Base-by-base conservation (phyloP, 2,113 vertebrate genomes). In the Zosterops japonicus region DNA sequence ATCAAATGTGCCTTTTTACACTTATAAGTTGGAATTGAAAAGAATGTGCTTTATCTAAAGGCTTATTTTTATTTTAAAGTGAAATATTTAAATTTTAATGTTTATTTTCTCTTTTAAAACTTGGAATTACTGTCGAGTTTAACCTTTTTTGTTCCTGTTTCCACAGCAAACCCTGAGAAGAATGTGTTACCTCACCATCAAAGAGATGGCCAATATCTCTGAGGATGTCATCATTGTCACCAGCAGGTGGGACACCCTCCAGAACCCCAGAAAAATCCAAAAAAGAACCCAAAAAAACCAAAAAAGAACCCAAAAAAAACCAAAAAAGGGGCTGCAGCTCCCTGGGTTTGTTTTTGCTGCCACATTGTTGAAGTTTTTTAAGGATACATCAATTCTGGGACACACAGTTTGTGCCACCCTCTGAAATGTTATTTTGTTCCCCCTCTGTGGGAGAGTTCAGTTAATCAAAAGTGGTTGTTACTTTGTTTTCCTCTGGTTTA, bases 201-300 rank as follows among this genome's bases (percentile, higher is more conserved):
- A 99, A 89, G 99, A 99, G 98, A 99, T 99, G 99, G 99, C 99
- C 64, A 99, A 98, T 91, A 99, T 99, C 92, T 99, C 99, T 14
- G 99, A 99, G 96, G 99, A 99, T 36, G 99, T 99, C 83, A 99
- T 99, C 96, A 99, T 99, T 63, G 99, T 99, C 77, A 99, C 99
- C 22, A 99, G 99, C 99, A 99, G 99, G 99, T 99, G 97, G 20
- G 88, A 50, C 69, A 49, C 23, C 29, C 23, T 17, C 57, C 67
- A 63, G 46, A 72, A 25, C 7, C 14, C 25, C 47, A 49, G 24
- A 10, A 29, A 5, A 8, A 67, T 21, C 36, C 36, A 36, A 9
- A 36, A 23, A 49, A 49, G 24, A 49, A 24, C 23, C 23, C 23
- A 13, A 24, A 47, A 49, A 49, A 12, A 22, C 23, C 21, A 23